Conservation (phyloP, 2,888 invertebrate species). For the Fabriciana adippe region DNA sequence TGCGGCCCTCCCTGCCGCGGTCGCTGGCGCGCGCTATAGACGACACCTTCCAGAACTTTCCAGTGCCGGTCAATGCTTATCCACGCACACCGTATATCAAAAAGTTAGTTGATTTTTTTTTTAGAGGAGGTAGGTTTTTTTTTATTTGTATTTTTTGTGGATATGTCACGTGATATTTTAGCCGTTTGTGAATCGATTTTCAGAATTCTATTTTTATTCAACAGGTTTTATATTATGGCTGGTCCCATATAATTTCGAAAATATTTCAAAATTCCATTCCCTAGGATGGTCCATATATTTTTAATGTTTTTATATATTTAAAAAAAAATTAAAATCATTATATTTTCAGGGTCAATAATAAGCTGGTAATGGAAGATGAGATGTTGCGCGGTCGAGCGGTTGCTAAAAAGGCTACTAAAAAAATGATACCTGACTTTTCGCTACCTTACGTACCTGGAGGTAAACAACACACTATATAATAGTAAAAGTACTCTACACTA, state of each 20-base stretch:
- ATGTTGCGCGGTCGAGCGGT: constrained; percentile 59
- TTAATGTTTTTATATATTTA: no score
- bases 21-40: constrained; percentile 62
- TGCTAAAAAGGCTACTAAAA: constrained; percentile 63
- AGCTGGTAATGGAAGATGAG: constrained; percentile 71
- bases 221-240: no score
- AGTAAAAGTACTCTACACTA: no score
- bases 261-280: no score
- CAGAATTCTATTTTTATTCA: no score
- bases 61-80: constrained; percentile 66
- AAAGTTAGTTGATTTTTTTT: constrained; percentile 55
- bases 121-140: not conserved
- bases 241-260: no score
- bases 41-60: constrained; percentile 69
- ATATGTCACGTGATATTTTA: not conserved
- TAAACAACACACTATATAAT: constrained; percentile 46
- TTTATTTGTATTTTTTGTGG: not conserved
- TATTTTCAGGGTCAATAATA: constrained; percentile 62
- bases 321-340: no score
- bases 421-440: constrained; percentile 75
- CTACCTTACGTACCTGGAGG: constrained; percentile 85
- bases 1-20: constrained; percentile 51
- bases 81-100: constrained; percentile 75
- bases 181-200: no score
- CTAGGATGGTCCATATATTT: no score